phyloP scores from a whole-genome alignment of 2,888 invertebrate species.

The Ischnura elegans region DNA sequence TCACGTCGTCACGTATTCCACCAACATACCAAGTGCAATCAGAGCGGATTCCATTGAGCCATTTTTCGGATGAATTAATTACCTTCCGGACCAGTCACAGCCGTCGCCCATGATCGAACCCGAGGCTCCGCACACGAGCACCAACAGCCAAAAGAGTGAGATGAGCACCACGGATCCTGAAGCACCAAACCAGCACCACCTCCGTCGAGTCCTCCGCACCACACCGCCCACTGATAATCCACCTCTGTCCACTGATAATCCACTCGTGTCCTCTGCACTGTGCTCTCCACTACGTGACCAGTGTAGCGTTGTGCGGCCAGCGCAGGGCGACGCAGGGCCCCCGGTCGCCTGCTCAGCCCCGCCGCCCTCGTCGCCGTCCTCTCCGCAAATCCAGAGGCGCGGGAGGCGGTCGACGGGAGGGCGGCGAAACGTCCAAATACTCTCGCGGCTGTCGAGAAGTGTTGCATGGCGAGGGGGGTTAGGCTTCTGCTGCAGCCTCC shows the following conservation, averaged over 20 bases:
- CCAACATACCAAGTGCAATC: no score
- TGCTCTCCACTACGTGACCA: no score
- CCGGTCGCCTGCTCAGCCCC: no score
- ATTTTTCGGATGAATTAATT: no score
- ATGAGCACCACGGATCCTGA: not conserved
- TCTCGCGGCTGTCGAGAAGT: no score
- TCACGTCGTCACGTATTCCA: no score
- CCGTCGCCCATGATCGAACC: constrained; percentile 84
- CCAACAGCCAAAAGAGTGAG: not conserved
- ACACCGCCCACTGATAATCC: not conserved
- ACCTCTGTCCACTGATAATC: not conserved
- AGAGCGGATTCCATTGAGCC: no score
- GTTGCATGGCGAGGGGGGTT: not conserved
- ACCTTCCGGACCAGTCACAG: constrained; percentile 87
- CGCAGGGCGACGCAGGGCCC: not conserved
- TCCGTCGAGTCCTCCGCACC: not conserved
- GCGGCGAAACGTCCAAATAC: no score
- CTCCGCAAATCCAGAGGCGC: not conserved
- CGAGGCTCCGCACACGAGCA: constrained; percentile 75
- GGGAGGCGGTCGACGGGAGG: not conserved
- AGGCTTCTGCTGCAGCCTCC: not conserved
- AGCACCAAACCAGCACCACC: not conserved
- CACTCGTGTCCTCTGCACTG: no score
- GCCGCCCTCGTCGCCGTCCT: not conserved
- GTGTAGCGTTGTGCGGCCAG: no score